A percentile compares a stretch with the other conserved stretches of the same genome.
These are phyloP conservation scores for Phytoseiulus persimilis DNA, from an alignment of 2,888 invertebrate genomes.

Conservation along the genomic window DNA sequence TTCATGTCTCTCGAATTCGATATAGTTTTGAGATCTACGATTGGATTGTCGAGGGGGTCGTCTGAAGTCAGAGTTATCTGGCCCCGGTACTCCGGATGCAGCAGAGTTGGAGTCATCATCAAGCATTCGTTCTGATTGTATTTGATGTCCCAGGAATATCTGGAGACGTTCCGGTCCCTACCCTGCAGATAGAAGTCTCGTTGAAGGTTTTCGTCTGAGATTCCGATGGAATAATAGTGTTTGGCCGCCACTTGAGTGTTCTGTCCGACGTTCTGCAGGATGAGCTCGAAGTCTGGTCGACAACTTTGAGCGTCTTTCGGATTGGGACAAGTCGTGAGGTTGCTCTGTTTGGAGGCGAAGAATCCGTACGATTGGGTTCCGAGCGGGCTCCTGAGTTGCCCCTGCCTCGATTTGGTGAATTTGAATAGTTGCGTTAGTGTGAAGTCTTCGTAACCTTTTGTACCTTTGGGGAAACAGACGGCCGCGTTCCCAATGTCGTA, in stretches of 20 bases:
- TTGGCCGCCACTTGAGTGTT: slow-evolving; percentile 23
- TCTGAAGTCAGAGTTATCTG: neutral
- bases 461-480: neutral
- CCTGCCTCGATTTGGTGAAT: neutral
- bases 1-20: neutral
- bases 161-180: neutral
- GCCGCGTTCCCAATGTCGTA: slow-evolving; percentile 11
- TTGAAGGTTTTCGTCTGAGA: neutral
- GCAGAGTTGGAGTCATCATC: neutral
- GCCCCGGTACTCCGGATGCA: neutral
- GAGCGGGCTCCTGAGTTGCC: neutral
- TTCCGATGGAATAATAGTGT: neutral
- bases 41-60: neutral
- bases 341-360: neutral
- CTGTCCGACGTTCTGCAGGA: neutral
- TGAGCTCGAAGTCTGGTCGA: neutral
- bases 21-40: neutral
- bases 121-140: neutral
- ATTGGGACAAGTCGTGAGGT: neutral
- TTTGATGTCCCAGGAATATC: neutral
- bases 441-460: neutral
- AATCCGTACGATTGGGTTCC: neutral
- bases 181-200: neutral
- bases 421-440: neutral
- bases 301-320: neutral